Evolutionary conservation across 2,888 invertebrate genomes (phyloP), one percentile per base, ranked within the genome.

Genomic region (Theretra japonica): DNA sequence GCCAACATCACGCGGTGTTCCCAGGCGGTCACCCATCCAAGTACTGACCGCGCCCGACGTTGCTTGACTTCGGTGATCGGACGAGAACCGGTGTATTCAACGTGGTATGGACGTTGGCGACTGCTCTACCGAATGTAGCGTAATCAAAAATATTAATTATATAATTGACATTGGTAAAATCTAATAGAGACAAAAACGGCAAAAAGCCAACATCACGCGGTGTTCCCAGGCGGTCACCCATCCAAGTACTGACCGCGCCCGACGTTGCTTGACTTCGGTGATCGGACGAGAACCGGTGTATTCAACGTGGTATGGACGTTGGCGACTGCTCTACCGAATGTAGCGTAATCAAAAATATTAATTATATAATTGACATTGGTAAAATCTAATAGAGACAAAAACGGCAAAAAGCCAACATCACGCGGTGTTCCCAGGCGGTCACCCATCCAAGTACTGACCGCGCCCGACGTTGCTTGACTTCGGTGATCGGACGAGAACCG

Each of bases 31-130:
- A 90, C 89, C 90, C 90, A 90, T 90, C 89, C 88, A 91, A 89
- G 89, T 89, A 90, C 90, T 90, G 88, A 90, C 87, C 87, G 81
- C 89, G 89, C 89, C 89, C 90, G 87, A 90, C 84, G 89, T 88
- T 89, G 90, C 88, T 89, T 90, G 88, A 89, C 90, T 89, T 89
- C 90, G 89, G 90, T 91, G 90, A 90, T 90, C 89, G 89, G 90
- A 90, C 89, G 90, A 90, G 88, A 90, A 89, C 88, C 89, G 88
- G 89, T 88, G 88, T 88, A 77, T 88, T 89, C 88, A 89, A 88
- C 88, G 85, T 80, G 75, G 80, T 80, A 79, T 79, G 79, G 79
- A 78, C 80, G 72, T 72, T 69, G 72, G 72, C 72, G 57, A 58
- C 5, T 1, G 15, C 3, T 15, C 0, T 1, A 4, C 4, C 8